Conservation (phyloP, 2,888 invertebrate genomes). For the Heliconius sara region DNA sequence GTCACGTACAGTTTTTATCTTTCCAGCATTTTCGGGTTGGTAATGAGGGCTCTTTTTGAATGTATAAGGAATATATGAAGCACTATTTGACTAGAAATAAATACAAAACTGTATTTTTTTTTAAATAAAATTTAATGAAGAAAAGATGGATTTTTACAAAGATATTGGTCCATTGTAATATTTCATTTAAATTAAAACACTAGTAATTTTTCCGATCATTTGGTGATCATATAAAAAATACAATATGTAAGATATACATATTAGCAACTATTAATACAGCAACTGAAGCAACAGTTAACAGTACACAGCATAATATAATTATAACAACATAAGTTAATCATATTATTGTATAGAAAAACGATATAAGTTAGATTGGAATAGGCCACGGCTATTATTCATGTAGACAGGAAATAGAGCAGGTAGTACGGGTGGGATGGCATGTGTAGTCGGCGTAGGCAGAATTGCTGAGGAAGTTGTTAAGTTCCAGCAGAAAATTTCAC, state of each 20-base stretch:
- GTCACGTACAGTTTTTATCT: conserved; percentile 36
- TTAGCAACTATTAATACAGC: too few relatives aligned
- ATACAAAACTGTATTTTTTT: neutral
- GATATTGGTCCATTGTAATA: too few relatives aligned
- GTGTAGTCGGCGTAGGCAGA: conserved; percentile 3
- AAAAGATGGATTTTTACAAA: too few relatives aligned
- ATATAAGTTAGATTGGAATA: conserved; percentile 20
- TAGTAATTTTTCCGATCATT: too few relatives aligned
- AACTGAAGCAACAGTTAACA: neutral
- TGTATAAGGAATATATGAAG: conserved; percentile 1
- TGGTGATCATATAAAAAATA: neutral
- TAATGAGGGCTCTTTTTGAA: conserved; percentile 6
- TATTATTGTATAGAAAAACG: conserved; percentile 12
- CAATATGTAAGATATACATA: neutral
- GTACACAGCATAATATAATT: neutral
- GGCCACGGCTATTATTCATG: conserved; percentile 15
- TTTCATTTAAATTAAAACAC: too few relatives aligned
- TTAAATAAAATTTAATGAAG: neutral
- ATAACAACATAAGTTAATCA: neutral
- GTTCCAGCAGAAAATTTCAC: conserved; percentile 58
- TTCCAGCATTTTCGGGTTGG: conserved; percentile 24
- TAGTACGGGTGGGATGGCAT: conserved; percentile 22
- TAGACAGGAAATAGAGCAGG: conserved; percentile 23
- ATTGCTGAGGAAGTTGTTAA: conserved; percentile 21
- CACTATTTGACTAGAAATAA: neutral